Base-by-base conservation (phyloP, 2,888 invertebrate genomes). In the Galerucella nymphaeae region DNA sequence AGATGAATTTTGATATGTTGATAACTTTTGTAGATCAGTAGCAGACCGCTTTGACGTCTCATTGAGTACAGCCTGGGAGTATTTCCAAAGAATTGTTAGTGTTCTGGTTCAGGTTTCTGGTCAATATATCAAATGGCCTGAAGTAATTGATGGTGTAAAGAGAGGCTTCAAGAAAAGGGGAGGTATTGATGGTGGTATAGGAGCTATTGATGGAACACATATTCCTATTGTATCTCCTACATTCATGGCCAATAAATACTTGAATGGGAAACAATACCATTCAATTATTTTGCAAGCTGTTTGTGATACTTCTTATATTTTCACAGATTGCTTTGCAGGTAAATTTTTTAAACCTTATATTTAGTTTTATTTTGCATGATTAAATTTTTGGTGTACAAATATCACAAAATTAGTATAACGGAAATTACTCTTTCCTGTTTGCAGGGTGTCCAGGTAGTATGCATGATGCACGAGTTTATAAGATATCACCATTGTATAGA, bases 131-230 rank as follows among this genome's bases (percentile, higher is more conserved):
- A 53, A 66, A 50, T 66, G 65, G 65, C 53, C 65, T 30, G 42
- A 67, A 67, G 38, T 23, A 30, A 42, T 45, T 70, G 64, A 57
- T 48, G 55, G 63, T 66, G 45, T 50, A 16, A 18, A 61, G 38
- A 20, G 45, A 68, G 50, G 38, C 20, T 66, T 66, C 53, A 61
- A 71, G 30, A 71, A 53, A 71, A 66, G 71, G 62, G 71, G 66
- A 66, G 71, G 61, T 42, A 71, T 71, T 71, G 61, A 61, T 50
- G 69, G 69, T 62, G 69, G 63, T 20, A 20, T 69, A 41, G 71
- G 71, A 50, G 71, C 71, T 23, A 71, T 66, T 18, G 71, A 71
- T 65, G 71, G 61, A 59, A 65, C 71, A 41, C 71, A 63, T 59
- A 53, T 71, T 71, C 71, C 62, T 38, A 66, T 71, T 71, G 62